Base-by-base conservation (phyloP, 2,113 vertebrate genomes). In the Cyrtonyx montezumae region DNA sequence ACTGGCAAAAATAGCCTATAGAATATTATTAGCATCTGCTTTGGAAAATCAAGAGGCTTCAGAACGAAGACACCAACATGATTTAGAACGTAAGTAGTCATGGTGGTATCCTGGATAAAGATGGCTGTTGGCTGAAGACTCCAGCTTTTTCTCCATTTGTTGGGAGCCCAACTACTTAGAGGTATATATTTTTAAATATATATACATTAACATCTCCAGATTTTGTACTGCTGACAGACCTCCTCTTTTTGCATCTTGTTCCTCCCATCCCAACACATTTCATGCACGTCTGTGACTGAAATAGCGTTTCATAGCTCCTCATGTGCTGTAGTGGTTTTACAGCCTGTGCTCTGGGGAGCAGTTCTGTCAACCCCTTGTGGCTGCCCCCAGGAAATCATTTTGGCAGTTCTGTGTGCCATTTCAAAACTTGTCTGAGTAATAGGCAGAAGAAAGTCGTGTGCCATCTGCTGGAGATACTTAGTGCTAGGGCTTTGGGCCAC, bases 381-480 rank as follows among this genome's bases (percentile, higher is more conserved):
- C 61, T 55, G 49, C 68, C 74, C 18, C 86, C 51, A 94, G 90
- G 78, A 95, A 91, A 69, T 95, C 87, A 62, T 61, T 79, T 76
- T 32, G 28, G 26, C 62, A 30, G 16, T 91, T 96, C 70, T 87
- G 3, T 0, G 25, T 21, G 16, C 40, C 45, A 32, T 69, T 70
- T 56, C 87, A 48, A 78, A 49, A 32, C 36, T 87, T 91, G 43
- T 62, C 40, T 76, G 21, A 66, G 45, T 14, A 23, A 19, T 16
- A 15, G 19, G 30, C 51, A 86, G 40, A 77, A 71, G 79, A 51
- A 90, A 10, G 34, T 45, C 32, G 2, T 61, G 8, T 43, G 0
- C 37, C 9, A 21, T 26, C 18, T 61, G n/a, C 42, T 9, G 2
- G 65, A 67, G 45, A n/a, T 67, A 42, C 42, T 22, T 26, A n/a